Percentiles rank a stretch among this genome's conserved stretches.
These are phyloP conservation scores for Pseudoips prasinana DNA, from an alignment of 2,888 invertebrate species.

Conservation along the genomic window DNA sequence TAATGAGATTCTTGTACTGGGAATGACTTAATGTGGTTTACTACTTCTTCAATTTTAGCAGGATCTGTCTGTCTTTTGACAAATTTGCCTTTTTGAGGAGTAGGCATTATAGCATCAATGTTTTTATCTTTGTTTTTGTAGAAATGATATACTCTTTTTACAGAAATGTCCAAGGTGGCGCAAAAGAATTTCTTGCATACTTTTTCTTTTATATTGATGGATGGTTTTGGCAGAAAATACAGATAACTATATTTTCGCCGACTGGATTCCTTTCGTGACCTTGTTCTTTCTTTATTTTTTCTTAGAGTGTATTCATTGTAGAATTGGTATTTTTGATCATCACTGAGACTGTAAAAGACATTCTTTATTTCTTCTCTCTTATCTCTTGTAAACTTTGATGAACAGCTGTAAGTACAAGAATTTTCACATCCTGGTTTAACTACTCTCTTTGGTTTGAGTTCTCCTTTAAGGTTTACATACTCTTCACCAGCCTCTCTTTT, in stretches of 20 bases:
- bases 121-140: conserved; percentile 9
- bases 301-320: conserved; percentile 9
- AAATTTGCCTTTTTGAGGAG: conserved; percentile 12
- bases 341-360: conserved; percentile 14
- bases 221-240: background rate
- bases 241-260: no score
- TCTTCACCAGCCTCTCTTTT: conserved; percentile 11
- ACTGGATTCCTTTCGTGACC: background rate
- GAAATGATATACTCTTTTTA: conserved; percentile 9
- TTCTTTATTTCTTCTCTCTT: conserved; percentile 7
- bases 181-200: conserved; percentile 16
- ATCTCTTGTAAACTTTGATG: conserved; percentile 5
- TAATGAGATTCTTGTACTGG: conserved; percentile 17
- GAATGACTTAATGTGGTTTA: conserved; percentile 15
- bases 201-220: conserved; percentile 5
- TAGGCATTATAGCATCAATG: conserved; percentile 5
- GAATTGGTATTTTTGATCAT: conserved; percentile 17
- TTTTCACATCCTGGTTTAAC: conserved; percentile 14
- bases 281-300: conserved; percentile 7
- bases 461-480: conserved; percentile 5
- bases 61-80: conserved; percentile 10
- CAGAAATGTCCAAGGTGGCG: conserved; percentile 11
- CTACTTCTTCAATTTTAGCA: conserved; percentile 16
- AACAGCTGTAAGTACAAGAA: conserved; percentile 12
- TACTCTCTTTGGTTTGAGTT: conserved; percentile 1